phyloP scores from a whole-genome alignment of 2,888 invertebrate genomes.

The Chrysomela aeneicollis region DNA sequence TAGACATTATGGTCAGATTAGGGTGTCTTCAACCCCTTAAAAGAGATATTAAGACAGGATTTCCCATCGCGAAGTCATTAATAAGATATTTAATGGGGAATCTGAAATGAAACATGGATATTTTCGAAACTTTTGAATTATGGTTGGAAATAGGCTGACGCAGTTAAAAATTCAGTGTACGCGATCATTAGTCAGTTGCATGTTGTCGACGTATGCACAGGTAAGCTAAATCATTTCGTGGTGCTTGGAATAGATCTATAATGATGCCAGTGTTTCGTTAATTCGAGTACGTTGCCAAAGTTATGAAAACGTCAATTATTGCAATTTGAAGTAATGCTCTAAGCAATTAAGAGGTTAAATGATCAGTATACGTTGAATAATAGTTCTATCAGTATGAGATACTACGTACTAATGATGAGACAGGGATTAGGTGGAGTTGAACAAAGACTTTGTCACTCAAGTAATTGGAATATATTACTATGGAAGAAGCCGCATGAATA shows the following conservation, averaged over 20 bases:
- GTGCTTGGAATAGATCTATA: constrained; percentile 4
- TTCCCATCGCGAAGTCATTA: not conserved
- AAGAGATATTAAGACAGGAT: not conserved
- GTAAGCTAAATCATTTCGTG: not conserved
- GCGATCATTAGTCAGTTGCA: not conserved
- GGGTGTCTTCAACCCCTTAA: not conserved
- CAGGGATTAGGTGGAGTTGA: not conserved
- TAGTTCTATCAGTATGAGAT: constrained; percentile 29
- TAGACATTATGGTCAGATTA: not conserved
- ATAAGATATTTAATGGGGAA: too few species aligned
- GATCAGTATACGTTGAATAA: constrained; percentile 5
- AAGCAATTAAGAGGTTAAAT: constrained; percentile 4
- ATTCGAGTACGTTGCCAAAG: constrained; percentile 17
- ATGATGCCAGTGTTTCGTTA: constrained; percentile 12
- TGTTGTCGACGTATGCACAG: not conserved
- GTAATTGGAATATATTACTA: not conserved
- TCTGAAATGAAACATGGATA: too few species aligned
- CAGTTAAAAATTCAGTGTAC: too few species aligned
- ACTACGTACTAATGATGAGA: not conserved
- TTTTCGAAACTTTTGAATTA: too few species aligned
- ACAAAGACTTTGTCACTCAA: not conserved
- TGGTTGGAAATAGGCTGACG: not conserved
- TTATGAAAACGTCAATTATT: constrained; percentile 18
- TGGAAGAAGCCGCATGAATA: not conserved
- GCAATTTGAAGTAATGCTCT: constrained; percentile 12